Base-by-base conservation (phyloP, 2,888 invertebrate species). In the Amiota mariae region DNA sequence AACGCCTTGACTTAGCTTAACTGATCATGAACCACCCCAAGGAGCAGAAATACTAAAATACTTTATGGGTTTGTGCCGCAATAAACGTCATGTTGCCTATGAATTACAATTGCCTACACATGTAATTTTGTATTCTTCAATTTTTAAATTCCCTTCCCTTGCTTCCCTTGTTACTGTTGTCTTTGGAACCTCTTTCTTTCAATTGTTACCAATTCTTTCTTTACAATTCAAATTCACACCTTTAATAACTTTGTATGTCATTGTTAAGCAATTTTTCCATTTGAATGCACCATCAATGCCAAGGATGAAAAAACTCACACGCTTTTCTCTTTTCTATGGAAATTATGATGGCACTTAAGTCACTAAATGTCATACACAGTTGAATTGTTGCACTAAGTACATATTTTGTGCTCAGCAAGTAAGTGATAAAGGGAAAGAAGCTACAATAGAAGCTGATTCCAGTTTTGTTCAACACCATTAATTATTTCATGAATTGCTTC, bases 271-370 rank as follows among this genome's bases (percentile, higher is more conserved):
- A n/a, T 71, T 71, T 81, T 84, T 82, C 80, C 81, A 82, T 75
- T 79, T 72, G 80, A 82, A 77, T 84, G 84, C 70, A 71, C 70
- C 36, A 56, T 59, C 18, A 72, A 18, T 15, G 75, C 73, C 73
- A 78, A 75, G 72, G 80, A 76, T 78, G 71, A 56, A 66, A 73
- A 68, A 75, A 80, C 84, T 77, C 77, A 84, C 81, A 10, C 15
- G 24, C 20, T 61, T 61, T 18, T 18, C 20, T 12, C 20, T 18
- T 61, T 18, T 18, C 20, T 12, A 1, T 18, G 36, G 36, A 36
- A 4, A 36, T 36, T 36, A 36, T 36, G 36, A 36, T 36, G 36
- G 36, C 6, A 36, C 36, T 36, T 36, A 36, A 36, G 36, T 36
- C 36, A 36, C 36, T 36, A 36, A 36, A 36, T 36, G 36, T 36